Evolutionary conservation across 2,797 vertebrate species (phyloP).

Genomic region (Petrocephalus sullivani): DNA sequence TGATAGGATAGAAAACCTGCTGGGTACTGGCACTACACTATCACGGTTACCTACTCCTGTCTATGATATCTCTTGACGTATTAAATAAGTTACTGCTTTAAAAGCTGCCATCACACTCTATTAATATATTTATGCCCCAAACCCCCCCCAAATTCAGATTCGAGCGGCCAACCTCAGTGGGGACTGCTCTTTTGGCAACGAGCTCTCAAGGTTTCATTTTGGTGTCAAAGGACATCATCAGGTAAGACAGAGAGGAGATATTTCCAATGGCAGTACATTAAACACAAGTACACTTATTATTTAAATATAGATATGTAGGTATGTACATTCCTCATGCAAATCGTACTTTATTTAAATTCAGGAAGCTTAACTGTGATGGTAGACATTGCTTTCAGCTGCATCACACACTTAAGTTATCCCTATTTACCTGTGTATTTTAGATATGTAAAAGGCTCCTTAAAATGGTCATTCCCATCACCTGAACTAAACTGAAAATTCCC

Average conservation of each 20-base stretch:
- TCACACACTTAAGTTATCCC: neutral
- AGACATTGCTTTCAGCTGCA: neutral
- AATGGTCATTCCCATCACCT: neutral
- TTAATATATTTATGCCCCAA: neutral
- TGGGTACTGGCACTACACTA: neutral
- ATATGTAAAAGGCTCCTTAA: neutral
- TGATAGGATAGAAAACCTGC: neutral
- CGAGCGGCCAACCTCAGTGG: slow-evolving; percentile 95
- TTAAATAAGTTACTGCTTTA: neutral
- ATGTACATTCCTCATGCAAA: neutral
- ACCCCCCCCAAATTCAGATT: slow-evolving; percentile 59
- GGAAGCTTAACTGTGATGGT: neutral
- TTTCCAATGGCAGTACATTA: neutral
- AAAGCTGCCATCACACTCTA: neutral
- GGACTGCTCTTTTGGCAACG: slow-evolving; percentile 82
- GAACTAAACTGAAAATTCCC: neutral
- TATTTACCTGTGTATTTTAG: neutral
- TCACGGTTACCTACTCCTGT: neutral
- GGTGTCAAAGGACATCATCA: slow-evolving; percentile 88
- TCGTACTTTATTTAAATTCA: neutral
- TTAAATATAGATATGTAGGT: neutral
- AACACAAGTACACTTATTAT: neutral
- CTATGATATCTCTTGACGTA: neutral
- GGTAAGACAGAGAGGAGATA: slow-evolving; percentile 57
- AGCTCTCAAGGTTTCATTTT: slow-evolving; percentile 78